phyloP scores from a whole-genome alignment of 2,113 vertebrate genomes.

The Chascanopsetta lugubris region DNA sequence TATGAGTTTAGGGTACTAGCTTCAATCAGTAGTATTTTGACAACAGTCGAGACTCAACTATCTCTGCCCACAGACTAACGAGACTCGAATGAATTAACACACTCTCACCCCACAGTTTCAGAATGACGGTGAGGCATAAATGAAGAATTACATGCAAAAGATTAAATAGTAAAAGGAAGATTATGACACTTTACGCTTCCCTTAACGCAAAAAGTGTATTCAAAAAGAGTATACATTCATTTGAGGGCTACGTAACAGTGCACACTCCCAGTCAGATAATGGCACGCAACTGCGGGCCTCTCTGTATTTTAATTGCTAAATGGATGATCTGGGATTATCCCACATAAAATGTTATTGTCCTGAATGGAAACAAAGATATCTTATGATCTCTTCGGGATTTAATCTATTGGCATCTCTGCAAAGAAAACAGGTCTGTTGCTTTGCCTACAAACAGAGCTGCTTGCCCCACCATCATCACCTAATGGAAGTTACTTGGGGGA shows the following conservation, averaged over 20 bases:
- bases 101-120: slow-evolving; percentile 14
- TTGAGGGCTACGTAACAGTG: slow-evolving; percentile 24
- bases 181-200: too few species aligned
- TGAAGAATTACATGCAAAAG: background rate
- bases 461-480: slow-evolving; percentile 68
- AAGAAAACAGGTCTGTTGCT: slow-evolving; percentile 70
- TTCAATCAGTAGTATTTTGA: slow-evolving; percentile 72
- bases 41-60: slow-evolving; percentile 54
- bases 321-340: slow-evolving; percentile 83
- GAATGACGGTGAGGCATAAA: slow-evolving; percentile 11
- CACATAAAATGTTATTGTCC: slow-evolving; percentile 82
- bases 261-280: slow-evolving; percentile 53
- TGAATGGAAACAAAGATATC: slow-evolving; percentile 79
- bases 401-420: slow-evolving; percentile 77
- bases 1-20: slow-evolving; percentile 63
- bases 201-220: background rate
- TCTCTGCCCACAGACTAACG: slow-evolving; percentile 50
- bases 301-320: slow-evolving; percentile 80
- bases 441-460: slow-evolving; percentile 75
- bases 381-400: slow-evolving; percentile 78
- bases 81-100: slow-evolving; percentile 14
- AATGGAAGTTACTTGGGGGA: slow-evolving; percentile 72
- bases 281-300: slow-evolving; percentile 59
- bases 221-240: background rate
- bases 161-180: background rate